These are phyloP conservation scores for Molossus alvarezi DNA, from an alignment of 2,797 vertebrate genomes.

Conservation along the genomic window DNA sequence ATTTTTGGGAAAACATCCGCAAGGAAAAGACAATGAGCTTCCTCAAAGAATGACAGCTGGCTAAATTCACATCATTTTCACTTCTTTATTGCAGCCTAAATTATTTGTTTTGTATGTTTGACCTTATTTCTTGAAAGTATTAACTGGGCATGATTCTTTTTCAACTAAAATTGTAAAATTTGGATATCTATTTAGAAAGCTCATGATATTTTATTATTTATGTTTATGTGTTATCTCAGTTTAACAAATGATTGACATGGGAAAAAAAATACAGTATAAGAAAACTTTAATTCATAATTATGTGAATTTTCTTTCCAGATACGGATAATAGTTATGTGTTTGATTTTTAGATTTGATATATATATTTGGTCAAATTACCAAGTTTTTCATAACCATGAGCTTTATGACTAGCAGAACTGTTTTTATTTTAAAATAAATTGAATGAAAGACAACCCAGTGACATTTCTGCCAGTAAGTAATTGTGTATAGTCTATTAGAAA, in stretches of 20 bases:
- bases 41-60: background rate
- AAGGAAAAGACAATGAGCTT: background rate
- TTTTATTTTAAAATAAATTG: conserved; percentile 11
- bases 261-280: background rate
- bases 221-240: background rate
- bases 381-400: background rate
- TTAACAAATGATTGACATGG: background rate
- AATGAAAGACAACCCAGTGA: background rate
- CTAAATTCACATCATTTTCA: background rate
- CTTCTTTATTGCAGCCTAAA: background rate
- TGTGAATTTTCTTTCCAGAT: background rate
- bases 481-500: background rate
- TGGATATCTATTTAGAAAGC: background rate
- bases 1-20: background rate
- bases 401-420: background rate
- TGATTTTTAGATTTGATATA: background rate
- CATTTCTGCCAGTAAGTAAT: background rate
- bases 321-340: background rate
- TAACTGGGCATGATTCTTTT: background rate
- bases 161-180: conserved; percentile 7
- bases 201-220: background rate
- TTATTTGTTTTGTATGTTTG: background rate
- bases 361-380: background rate
- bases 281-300: background rate
- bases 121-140: background rate